A percentile compares a stretch with the other conserved stretches of the same genome.
Conservation (phyloP, 1,140 invertebrate species). For the Nasonia giraulti region DNA sequence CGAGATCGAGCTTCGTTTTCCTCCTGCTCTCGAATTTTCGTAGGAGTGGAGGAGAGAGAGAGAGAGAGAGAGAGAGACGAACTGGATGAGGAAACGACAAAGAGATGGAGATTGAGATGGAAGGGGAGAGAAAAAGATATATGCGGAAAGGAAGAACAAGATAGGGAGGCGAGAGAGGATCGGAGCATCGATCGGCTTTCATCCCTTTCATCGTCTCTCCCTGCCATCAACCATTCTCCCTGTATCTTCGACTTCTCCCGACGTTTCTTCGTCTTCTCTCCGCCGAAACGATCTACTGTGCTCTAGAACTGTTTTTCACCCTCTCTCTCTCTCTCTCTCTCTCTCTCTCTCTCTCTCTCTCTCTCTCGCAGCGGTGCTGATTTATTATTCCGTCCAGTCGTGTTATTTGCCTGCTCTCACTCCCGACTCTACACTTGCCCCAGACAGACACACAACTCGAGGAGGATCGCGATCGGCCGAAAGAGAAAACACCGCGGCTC, state of each 20-base stretch:
- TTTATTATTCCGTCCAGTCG: constrained; percentile 34
- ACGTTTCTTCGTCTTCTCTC: background rate
- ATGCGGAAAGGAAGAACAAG: background rate
- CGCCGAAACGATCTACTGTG: background rate
- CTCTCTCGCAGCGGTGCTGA: background rate
- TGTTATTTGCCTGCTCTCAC: constrained; percentile 36
- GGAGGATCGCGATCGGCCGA: background rate
- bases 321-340: background rate
- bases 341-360: background rate
- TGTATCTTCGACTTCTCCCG: constrained; percentile 25
- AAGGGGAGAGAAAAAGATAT: background rate
- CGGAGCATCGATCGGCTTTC: constrained; percentile 25
- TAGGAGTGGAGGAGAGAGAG: background rate
- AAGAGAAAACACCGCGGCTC: background rate
- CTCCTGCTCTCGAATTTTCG: constrained; percentile 22
- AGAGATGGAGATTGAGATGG: constrained; percentile 26
- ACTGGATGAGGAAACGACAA: constrained; percentile 35
- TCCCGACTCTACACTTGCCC: background rate
- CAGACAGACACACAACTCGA: background rate
- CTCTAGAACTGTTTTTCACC: constrained; percentile 27
- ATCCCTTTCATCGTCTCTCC: constrained; percentile 22
- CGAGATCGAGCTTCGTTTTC: background rate
- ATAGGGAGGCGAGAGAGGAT: background rate
- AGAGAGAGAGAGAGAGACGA: background rate
- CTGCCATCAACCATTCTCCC: constrained; percentile 27